Percentiles rank a stretch among this genome's conserved stretches.
phyloP scores from a whole-genome alignment of 2,797 vertebrate genomes.

The Anguilla marmorata region DNA sequence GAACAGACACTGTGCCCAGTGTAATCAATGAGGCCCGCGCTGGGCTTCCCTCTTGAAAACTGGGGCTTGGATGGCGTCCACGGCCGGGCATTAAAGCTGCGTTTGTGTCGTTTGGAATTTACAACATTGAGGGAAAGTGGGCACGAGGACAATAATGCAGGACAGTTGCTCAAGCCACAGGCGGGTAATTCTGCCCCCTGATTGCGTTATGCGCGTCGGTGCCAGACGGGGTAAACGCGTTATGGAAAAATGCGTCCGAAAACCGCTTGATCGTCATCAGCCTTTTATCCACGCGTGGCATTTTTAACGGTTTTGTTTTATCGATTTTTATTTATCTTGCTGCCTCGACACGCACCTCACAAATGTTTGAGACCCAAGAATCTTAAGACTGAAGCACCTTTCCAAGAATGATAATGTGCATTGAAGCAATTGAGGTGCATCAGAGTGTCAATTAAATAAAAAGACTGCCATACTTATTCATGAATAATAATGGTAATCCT shows the following conservation, averaged over 20 bases:
- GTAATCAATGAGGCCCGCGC: slow-evolving; percentile 80
- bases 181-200: neutral
- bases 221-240: slow-evolving; percentile 17
- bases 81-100: slow-evolving; percentile 78
- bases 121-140: slow-evolving; percentile 80
- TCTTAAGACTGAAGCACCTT: neutral
- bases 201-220: neutral
- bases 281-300: neutral
- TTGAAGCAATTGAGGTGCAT: neutral
- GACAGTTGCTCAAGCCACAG: slow-evolving; percentile 31
- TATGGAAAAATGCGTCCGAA: neutral
- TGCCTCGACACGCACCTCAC: neutral
- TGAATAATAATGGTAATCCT: neutral
- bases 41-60: slow-evolving; percentile 64
- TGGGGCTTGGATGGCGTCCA: slow-evolving; percentile 78
- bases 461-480: neutral
- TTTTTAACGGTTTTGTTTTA: neutral
- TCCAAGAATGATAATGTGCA: neutral
- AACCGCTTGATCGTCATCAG: neutral
- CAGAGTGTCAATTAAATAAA: neutral
- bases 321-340: neutral
- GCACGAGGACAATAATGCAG: slow-evolving; percentile 78
- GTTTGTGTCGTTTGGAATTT: slow-evolving; percentile 84
- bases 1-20: slow-evolving; percentile 74
- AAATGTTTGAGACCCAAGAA: neutral